Conservation (phyloP, 2,113 vertebrate species). For the Okapia johnstoni region DNA sequence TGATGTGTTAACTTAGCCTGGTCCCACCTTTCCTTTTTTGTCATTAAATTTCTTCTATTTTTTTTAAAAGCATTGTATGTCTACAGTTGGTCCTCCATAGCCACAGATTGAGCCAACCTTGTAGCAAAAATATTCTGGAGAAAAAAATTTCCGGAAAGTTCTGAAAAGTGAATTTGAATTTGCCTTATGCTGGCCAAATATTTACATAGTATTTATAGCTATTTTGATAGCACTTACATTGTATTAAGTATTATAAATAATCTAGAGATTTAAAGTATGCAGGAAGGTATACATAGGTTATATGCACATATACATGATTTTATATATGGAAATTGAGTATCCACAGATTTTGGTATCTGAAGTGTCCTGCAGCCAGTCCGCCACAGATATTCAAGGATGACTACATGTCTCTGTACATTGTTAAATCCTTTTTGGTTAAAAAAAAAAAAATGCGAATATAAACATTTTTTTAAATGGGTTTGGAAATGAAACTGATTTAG, state of each 20-base stretch:
- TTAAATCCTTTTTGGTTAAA: not conserved
- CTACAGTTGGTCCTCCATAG: not conserved
- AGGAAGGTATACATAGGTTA: not conserved
- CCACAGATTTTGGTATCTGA: not conserved
- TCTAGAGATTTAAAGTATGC: not conserved
- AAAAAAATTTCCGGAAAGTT: not conserved
- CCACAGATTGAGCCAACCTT: not conserved
- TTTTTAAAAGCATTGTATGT: not conserved
- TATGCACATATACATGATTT: not conserved
- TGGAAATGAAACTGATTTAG: not conserved
- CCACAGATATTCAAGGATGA: not conserved
- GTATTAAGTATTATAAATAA: not conserved
- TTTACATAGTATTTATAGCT: not conserved
- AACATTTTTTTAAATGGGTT: not conserved
- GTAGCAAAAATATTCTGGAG: not conserved
- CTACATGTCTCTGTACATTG: not conserved
- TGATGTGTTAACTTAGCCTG: not conserved
- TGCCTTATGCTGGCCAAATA: not conserved
- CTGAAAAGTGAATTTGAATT: not conserved
- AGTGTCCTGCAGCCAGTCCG: not conserved
- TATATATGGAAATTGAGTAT: not conserved
- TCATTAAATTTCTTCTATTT: not conserved
- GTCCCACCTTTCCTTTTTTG: not conserved
- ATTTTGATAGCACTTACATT: not conserved
- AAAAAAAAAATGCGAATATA: not conserved